A percentile compares a stretch with the other conserved stretches of the same genome.
phyloP scores from a whole-genome alignment of 1,140 invertebrate genomes.

The Gryon sp. region DNA sequence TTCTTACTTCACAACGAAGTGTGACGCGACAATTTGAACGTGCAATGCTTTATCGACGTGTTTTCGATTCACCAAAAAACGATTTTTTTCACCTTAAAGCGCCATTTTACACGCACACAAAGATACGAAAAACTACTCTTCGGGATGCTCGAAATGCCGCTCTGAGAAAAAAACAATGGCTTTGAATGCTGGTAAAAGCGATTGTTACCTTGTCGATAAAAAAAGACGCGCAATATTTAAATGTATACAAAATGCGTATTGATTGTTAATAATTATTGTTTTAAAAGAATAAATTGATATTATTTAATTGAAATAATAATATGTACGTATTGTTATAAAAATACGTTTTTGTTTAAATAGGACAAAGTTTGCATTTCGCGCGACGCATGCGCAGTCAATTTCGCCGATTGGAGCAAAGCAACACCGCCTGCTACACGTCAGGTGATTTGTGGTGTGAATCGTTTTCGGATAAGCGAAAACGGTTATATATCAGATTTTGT shows the following conservation, averaged over 20 bases:
- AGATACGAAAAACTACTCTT: conserved; percentile 11
- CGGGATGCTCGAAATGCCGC: conserved; percentile 19
- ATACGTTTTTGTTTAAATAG: conserved; percentile 3
- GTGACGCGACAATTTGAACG: background rate
- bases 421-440: conserved; percentile 41
- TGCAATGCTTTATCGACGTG: conserved; percentile 31
- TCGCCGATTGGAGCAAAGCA: conserved; percentile 24
- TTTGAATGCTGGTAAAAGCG: background rate
- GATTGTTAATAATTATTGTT: no score
- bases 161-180: conserved; percentile 1
- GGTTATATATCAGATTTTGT: conserved; percentile 7
- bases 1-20: background rate
- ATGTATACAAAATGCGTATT: no score
- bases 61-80: conserved; percentile 22
- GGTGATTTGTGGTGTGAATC: conserved; percentile 16
- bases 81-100: conserved; percentile 25
- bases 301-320: no score
- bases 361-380: conserved; percentile 3
- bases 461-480: conserved; percentile 3
- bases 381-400: background rate
- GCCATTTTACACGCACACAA: conserved; percentile 42
- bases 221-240: no score
- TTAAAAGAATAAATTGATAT: no score
- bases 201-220: no score
- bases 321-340: no score